These are phyloP conservation scores for Zaprionus taronus DNA, from an alignment of 1,140 invertebrate species.

Conservation along the genomic window DNA sequence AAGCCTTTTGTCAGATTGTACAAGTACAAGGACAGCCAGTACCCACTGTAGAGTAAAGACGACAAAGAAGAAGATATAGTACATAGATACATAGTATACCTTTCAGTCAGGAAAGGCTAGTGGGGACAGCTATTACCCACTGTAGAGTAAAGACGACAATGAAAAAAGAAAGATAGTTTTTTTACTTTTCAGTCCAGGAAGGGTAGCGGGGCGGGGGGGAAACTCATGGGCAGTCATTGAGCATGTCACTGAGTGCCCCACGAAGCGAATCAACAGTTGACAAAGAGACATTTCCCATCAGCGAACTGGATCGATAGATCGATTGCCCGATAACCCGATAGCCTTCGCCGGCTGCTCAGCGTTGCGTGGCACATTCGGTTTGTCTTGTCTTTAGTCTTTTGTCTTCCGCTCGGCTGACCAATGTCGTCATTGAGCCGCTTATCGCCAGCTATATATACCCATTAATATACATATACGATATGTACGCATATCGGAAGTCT, in stretches of 20 bases:
- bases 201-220: background rate
- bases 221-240: constrained; percentile 12
- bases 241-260: constrained; percentile 19
- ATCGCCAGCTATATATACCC: constrained; percentile 19
- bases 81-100: no score
- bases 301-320: constrained; percentile 21
- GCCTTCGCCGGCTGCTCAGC: constrained; percentile 28
- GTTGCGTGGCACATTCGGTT: constrained; percentile 36
- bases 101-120: no score
- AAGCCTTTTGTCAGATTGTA: background rate
- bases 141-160: no score
- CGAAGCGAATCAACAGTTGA: constrained; percentile 14
- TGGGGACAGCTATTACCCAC: no score
- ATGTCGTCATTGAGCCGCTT: constrained; percentile 43
- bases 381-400: background rate
- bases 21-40: background rate
- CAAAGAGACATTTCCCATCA: constrained; percentile 4
- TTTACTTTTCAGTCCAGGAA: background rate
- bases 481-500: constrained; percentile 61
- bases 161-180: no score
- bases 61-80: no score
- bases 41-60: background rate
- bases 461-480: constrained; percentile 6
- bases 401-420: constrained; percentile 48
- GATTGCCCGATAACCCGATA: constrained; percentile 7